Evolutionary conservation across 2,888 invertebrate genomes (phyloP), one percentile per base, ranked within the genome.

Genomic region (Siphlonurus alternatus): DNA sequence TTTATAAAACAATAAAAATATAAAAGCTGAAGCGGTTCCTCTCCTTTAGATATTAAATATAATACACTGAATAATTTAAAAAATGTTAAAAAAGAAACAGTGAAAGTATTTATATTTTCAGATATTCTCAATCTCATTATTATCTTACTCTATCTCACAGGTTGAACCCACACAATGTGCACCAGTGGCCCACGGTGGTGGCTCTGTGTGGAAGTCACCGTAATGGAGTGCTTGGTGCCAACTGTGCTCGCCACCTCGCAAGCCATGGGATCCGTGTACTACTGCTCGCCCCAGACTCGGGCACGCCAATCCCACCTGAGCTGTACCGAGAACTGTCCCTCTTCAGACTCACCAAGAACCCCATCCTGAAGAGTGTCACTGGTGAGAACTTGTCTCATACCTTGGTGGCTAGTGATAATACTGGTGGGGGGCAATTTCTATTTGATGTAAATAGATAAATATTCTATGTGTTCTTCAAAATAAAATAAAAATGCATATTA

Each of bases 141-240:
- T 59, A 22, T 54, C n/a, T 63, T 59, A 18, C 23, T 20, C 2
- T 24, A 25, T 25, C 1, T 62, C 67, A 22, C 66, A 72, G 93
- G 63, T 79, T 93, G 65, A 90, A 88, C 73, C 87, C 92, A 60
- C 84, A 87, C 71, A 94, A 94, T 76, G 85, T 86, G 67, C 94
- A 94, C 77, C 94, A 94, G 77, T 83, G 85, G 80, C 93, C 93
- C 64, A 83, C 83, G 61, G 89, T 90, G 61, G 87, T 87, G 64
- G 84, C 88, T 66, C 79, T 93, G 66, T 84, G 84, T 71, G 85
- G 84, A 69, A 80, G 86, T 25, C 86, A 88, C 75, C 79, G 79
- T 72, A 76, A 77, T 68, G 78, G 78, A 7, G 80, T 80, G 61
- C 81, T 86, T 63, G 92, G 86, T 23, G 81, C 89, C 20, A 85